phyloP scores from a whole-genome alignment of 2,888 invertebrate genomes.

The Carterocephalus palaemon region DNA sequence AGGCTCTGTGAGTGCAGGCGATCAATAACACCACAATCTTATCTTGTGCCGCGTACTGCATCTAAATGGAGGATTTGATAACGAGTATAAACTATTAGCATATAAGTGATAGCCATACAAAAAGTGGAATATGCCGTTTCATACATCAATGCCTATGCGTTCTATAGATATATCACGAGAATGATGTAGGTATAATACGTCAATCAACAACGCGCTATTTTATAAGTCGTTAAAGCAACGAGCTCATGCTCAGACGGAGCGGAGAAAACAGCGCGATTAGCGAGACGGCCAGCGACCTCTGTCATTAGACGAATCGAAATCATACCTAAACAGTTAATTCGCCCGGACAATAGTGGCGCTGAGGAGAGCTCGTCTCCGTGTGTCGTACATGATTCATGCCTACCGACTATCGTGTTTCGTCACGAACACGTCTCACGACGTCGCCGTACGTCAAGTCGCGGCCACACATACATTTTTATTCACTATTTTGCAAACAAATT shows the following conservation, averaged over 20 bases:
- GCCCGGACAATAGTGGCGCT: constrained; percentile 43
- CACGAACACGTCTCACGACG: constrained; percentile 36
- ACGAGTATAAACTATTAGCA: not conserved
- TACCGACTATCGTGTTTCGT: constrained; percentile 32
- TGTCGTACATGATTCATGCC: constrained; percentile 55
- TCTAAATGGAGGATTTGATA: not conserved
- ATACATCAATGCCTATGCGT: too few species aligned
- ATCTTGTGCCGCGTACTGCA: constrained; percentile 11
- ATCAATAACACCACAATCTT: constrained; percentile 3
- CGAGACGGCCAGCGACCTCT: constrained; percentile 44
- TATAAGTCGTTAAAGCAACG: constrained; percentile 11
- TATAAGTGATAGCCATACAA: not conserved
- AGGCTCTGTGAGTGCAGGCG: not conserved
- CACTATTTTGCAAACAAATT: not conserved
- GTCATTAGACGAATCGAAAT: constrained; percentile 43
- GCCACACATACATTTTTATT: too few species aligned
- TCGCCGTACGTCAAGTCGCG: constrained; percentile 19
- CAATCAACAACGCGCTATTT: not conserved
- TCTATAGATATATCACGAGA: too few species aligned
- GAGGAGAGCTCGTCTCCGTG: constrained; percentile 48
- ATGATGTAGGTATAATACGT: too few species aligned
- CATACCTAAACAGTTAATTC: constrained; percentile 42
- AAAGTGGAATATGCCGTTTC: too few species aligned
- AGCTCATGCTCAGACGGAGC: constrained; percentile 12
- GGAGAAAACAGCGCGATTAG: constrained; percentile 42